These are phyloP conservation scores for Balaeniceps rex DNA, from an alignment of 2,113 vertebrate genomes.

Conservation along the genomic window DNA sequence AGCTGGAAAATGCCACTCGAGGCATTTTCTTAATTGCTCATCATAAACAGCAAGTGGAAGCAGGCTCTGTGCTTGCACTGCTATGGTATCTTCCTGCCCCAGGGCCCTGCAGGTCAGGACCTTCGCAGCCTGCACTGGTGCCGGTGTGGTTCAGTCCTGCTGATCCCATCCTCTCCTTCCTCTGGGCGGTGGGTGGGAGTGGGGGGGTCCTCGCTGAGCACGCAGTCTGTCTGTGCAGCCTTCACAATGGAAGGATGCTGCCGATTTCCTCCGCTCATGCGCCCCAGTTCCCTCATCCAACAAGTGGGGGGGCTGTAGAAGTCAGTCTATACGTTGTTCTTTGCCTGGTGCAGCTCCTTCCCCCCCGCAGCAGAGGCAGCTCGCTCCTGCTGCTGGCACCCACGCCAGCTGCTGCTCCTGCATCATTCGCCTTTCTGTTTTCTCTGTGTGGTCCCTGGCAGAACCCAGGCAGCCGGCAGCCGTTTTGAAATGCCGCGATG, in stretches of 20 bases:
- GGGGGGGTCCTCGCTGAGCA: not conserved
- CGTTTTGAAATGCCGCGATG: accelerated
- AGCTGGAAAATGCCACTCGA: slow-evolving; percentile 15
- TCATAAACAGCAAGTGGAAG: not conserved
- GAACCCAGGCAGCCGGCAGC: not conserved
- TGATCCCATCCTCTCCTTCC: not conserved
- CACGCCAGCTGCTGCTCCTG: not conserved
- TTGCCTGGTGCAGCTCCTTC: not conserved
- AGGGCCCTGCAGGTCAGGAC: not conserved
- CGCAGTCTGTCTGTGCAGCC: not conserved
- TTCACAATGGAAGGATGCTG: not conserved
- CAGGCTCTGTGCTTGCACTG: not conserved
- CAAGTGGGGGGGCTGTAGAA: not conserved
- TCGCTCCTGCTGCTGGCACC: not conserved
- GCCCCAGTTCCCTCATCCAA: not conserved
- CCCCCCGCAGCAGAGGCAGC: not conserved
- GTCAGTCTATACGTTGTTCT: accelerated
- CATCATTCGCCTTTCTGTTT: accelerated
- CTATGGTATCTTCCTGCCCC: not conserved
- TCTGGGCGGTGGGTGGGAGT: not conserved
- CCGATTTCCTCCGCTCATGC: not conserved
- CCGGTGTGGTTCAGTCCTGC: accelerated
- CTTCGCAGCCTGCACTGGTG: not conserved
- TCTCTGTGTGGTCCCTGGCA: not conserved
- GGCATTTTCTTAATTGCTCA: slow-evolving; percentile 20